Conservation (phyloP, 2,797 vertebrate species). For the Columba guinea region DNA sequence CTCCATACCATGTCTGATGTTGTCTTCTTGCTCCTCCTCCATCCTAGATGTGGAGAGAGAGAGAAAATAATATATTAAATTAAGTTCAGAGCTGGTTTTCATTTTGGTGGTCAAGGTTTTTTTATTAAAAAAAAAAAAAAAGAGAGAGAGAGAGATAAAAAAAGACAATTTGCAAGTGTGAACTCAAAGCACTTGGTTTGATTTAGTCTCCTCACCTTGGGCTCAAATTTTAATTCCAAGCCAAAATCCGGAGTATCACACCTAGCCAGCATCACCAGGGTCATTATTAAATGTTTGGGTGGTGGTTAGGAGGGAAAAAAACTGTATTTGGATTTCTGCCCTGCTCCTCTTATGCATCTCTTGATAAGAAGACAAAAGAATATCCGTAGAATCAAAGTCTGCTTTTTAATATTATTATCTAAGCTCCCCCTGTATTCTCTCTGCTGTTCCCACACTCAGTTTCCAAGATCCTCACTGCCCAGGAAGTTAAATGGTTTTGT, state of each 20-base stretch:
- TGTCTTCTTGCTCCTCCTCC: conserved; percentile 39
- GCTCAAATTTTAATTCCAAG: background rate
- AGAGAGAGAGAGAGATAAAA: background rate
- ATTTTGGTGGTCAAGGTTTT: background rate
- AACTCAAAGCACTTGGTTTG: background rate
- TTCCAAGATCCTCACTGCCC: background rate
- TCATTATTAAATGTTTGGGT: background rate
- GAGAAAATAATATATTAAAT: conserved; percentile 20
- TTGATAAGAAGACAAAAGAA: background rate
- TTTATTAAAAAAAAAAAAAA: background rate
- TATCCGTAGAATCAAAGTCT: background rate
- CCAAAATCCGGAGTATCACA: background rate
- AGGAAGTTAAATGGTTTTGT: background rate
- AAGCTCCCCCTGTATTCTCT: background rate
- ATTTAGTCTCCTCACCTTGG: background rate
- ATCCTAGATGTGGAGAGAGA: background rate
- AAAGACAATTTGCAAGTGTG: background rate
- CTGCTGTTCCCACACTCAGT: background rate
- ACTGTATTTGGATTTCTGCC: background rate
- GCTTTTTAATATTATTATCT: background rate
- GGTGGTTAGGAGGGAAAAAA: background rate
- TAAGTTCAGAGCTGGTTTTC: background rate
- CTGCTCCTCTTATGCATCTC: background rate
- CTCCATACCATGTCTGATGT: background rate
- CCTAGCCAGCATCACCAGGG: fast-evolving